Evolutionary conservation across 1,140 invertebrate genomes (phyloP).

Genomic region (Grapholita molesta): DNA sequence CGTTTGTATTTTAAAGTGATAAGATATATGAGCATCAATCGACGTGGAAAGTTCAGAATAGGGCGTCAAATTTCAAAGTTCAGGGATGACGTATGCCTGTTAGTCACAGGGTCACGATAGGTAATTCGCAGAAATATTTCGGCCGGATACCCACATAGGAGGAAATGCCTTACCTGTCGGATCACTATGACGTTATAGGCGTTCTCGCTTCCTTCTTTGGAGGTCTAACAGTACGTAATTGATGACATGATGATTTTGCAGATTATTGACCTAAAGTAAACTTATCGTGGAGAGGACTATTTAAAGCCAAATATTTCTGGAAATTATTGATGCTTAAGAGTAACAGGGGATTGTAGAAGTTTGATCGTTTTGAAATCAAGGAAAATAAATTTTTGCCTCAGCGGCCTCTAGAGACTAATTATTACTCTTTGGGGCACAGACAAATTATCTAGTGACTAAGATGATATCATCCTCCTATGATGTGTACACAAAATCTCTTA

Average conservation of each 20-base stretch:
- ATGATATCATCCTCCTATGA: neutral
- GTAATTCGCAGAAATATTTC: slow-evolving; percentile 33
- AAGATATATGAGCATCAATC: neutral
- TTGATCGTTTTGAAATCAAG: no score
- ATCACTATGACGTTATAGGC: slow-evolving; percentile 18
- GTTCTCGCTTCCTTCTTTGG: slow-evolving; percentile 18
- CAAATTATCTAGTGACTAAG: neutral
- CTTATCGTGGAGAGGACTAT: neutral
- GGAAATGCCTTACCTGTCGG: slow-evolving; percentile 40
- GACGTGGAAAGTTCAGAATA: neutral
- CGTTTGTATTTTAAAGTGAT: neutral
- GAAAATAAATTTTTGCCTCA: neutral
- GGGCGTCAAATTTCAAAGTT: neutral
- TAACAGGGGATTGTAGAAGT: neutral
- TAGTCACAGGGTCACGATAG: slow-evolving; percentile 40
- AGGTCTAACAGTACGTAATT: neutral
- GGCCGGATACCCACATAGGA: slow-evolving; percentile 25
- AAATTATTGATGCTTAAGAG: no score
- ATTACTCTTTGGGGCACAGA: neutral
- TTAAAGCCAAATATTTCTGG: no score
- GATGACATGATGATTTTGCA: neutral
- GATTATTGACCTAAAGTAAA: neutral
- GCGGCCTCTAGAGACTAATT: no score
- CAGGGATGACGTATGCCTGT: slow-evolving; percentile 32
- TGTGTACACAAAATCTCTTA: neutral